Evolutionary conservation across 2,797 vertebrate species (phyloP), one percentile per base, ranked within the genome.

Genomic region (Neopelma chrysocephalum): DNA sequence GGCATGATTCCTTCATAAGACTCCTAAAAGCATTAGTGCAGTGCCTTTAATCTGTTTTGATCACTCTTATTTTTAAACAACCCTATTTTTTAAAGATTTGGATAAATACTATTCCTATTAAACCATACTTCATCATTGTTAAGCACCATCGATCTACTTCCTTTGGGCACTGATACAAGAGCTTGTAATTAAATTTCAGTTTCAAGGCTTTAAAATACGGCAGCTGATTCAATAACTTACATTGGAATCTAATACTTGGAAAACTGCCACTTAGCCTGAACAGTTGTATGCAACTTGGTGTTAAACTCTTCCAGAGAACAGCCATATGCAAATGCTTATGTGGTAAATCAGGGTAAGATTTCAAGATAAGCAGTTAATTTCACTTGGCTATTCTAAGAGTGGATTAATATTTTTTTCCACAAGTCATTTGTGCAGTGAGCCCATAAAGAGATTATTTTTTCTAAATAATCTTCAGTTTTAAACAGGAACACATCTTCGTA

Each of bases 31-130:
- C 83, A 84, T 79, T 64, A 80, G 65, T 79, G 53, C 83, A 79
- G 73, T 80, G 90, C 92, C n/a, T 97, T 70, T 54, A 75, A 87
- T 76, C 60, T 76, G 53, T 87, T 83, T 68, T 0, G 75, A 92
- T 94, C 57, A 87, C 70, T 91, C 68, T 89, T 92, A 90, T 92
- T 97, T 94, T 95, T 87, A 95, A 93, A 96, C 93, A 98, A 96
- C 96, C 97, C 97, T 97, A 97, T 97, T 91, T 96, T 86, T 64
- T 81, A 48, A 89, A 77, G 87, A 96, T 96, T 93, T 96, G 96
- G 97, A 97, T 96, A 96, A 97, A 97, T 94, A 97, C 95, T 90
- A 96, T 96, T 97, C 97, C 96, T 97, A 94, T 97, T 87, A 90
- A 89, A 93, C 81, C 87, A 89, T 85, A 93, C 94, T 92, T 96